Conservation (phyloP, 2,797 vertebrate species). For the Acipenser oxyrinchus region DNA sequence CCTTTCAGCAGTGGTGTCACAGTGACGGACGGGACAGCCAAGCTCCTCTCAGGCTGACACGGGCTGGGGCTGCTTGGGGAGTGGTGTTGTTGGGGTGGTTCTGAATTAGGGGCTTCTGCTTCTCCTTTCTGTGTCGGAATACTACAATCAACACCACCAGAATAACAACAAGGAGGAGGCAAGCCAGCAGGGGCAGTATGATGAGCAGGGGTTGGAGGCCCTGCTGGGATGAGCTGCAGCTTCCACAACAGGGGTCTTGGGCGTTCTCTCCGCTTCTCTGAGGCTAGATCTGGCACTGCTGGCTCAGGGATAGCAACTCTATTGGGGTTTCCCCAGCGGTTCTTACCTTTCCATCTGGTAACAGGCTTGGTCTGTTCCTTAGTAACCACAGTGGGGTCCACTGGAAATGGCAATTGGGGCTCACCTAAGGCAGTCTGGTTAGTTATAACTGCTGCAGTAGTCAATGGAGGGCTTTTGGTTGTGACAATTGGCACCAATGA, state of each 20-base stretch:
- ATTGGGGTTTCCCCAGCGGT: constrained; percentile 56
- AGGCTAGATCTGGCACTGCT: constrained; percentile 43
- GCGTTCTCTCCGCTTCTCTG: constrained; percentile 37
- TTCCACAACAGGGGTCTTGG: constrained; percentile 39
- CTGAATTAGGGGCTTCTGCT: constrained; percentile 42
- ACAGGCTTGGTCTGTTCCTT: constrained; percentile 46
- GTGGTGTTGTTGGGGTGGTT: constrained; percentile 22
- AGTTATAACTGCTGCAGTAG: constrained; percentile 31
- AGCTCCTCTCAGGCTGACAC: constrained; percentile 50
- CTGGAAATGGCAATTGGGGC: constrained; percentile 24
- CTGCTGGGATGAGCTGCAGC: constrained; percentile 51
- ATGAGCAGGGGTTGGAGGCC: constrained; percentile 53
- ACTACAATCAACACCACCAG: constrained; percentile 54
- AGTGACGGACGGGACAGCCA: constrained; percentile 63
- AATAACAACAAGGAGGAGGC: constrained; percentile 61
- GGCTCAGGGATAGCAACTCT: constrained; percentile 40
- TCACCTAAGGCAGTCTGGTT: constrained; percentile 34
- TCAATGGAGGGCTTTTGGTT: constrained; percentile 36
- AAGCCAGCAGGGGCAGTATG: constrained; percentile 57
- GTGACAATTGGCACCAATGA: constrained; percentile 35
- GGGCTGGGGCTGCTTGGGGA: constrained; percentile 29
- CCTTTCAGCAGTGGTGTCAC: constrained; percentile 67
- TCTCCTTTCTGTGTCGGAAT: constrained; percentile 57
- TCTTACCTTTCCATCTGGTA: constrained; percentile 48
- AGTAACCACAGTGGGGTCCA: constrained; percentile 30